Evolutionary conservation across 2,888 invertebrate genomes (phyloP), one percentile per base, ranked within the genome.

Genomic region (Tachina grossa): DNA sequence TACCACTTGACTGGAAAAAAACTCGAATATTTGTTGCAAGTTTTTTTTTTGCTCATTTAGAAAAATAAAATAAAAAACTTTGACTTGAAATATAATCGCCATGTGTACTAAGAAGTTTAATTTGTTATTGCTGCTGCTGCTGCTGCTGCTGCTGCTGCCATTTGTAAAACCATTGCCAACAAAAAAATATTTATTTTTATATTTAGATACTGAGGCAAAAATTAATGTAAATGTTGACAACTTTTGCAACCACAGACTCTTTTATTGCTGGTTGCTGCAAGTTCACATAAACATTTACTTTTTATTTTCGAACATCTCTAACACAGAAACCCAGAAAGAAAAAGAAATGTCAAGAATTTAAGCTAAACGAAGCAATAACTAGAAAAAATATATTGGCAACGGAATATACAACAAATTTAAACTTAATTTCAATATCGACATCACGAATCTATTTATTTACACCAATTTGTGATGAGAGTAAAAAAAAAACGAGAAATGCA

Each of bases 261-360:
- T 45, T 43, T 53, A 43, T 43, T 19, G 31, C 55, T 39, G 43
- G 13, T n/a, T n/a, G n/a, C n/a, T 10, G 43, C 43, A 75, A 2
- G 39, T 22, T 19, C 39, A 3, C 11, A 19, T 53, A 66, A 8
- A 5, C 2, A 19, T 10, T 31, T 47, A 11, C 3, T 65, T 39
- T 16, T 59, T 41, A 22, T 13, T 69, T 61, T 22, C 11, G 16
- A 47, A 61, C 53, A 63, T 53, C 78, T 79, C 78, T 79, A 80
- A 57, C 72, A 80, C 79, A 80, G 79, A 80, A 80, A 80, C 79
- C 79, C 57, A 80, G 79, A 80, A 72, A 80, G 79, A 80, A 72
- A 83, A 39, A 78, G 72, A 78, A 77, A 71, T 71, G 71, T 83
- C 69, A 78, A 72, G 72, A 65, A 78, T 78, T 69, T 66, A 59